Conservation (phyloP, 2,797 vertebrate species). For the Diplodus puntazzo region DNA sequence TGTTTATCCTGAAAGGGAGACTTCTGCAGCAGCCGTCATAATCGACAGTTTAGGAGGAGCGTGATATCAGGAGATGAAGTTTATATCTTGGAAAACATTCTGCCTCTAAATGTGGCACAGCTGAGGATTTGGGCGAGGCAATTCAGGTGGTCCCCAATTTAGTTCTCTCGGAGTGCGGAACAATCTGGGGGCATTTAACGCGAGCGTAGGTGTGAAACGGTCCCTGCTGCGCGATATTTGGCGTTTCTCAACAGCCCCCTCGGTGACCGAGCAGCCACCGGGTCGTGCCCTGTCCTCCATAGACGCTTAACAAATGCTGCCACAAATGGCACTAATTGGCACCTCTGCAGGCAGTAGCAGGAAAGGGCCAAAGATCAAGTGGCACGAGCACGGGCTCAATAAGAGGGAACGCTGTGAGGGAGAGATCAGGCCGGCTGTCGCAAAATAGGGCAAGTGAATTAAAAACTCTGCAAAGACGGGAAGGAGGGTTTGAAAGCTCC, state of each 20-base stretch:
- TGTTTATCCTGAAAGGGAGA: constrained; percentile 57
- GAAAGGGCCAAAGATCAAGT: constrained; percentile 85
- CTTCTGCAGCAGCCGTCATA: constrained; percentile 54
- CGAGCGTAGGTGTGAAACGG: constrained; percentile 80
- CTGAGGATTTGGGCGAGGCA: constrained; percentile 57
- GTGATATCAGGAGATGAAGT: constrained; percentile 44
- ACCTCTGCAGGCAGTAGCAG: constrained; percentile 86
- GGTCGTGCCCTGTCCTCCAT: constrained; percentile 68
- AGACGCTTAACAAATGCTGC: constrained; percentile 82
- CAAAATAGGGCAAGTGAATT: constrained; percentile 53
- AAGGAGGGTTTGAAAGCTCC: constrained; percentile 11
- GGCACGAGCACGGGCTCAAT: constrained; percentile 65
- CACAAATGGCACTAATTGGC: constrained; percentile 89
- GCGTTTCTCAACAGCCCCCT: constrained; percentile 62
- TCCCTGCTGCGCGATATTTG: constrained; percentile 80
- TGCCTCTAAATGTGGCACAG: constrained; percentile 28
- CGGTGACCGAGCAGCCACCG: constrained; percentile 57
- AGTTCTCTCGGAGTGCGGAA: constrained; percentile 51
- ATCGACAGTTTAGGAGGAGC: constrained; percentile 48
- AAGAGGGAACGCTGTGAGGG: constrained; percentile 67
- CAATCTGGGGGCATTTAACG: constrained; percentile 83
- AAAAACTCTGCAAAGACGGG: constrained; percentile 44
- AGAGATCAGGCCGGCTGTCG: constrained; percentile 79
- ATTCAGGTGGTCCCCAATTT: constrained; percentile 55
- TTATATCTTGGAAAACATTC: constrained; percentile 51